Evolutionary conservation across 2,113 vertebrate species (phyloP).

Genomic region (Microtus oregoni): DNA sequence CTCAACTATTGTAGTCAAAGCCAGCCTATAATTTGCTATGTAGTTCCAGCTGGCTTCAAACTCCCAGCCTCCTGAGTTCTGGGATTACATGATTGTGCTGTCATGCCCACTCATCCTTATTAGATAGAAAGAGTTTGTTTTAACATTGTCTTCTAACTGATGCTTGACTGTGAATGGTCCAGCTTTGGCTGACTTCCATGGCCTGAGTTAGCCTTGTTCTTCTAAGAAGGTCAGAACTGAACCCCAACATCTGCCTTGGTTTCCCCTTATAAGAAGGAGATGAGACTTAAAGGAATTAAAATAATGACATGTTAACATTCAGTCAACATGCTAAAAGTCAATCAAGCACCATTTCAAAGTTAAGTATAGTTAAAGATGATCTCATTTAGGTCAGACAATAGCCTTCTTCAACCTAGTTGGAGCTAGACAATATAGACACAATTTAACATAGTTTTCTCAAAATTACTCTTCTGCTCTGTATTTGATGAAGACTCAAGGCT

Average conservation of each 20-base stretch:
- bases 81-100: neutral
- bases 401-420: neutral
- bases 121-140: slow-evolving; percentile 35
- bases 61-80: neutral
- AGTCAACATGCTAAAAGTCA: neutral
- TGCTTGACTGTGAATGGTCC: neutral
- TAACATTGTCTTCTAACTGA: slow-evolving; percentile 41
- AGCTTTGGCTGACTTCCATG: neutral
- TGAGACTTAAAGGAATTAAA: slow-evolving; percentile 36
- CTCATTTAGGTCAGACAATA: slow-evolving; percentile 5
- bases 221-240: neutral
- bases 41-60: neutral
- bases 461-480: slow-evolving; percentile 20
- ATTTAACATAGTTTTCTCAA: slow-evolving; percentile 1
- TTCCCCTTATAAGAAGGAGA: slow-evolving; percentile 49
- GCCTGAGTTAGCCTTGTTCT: neutral
- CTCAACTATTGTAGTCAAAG: neutral
- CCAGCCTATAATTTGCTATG: neutral
- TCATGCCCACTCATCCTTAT: neutral
- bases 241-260: neutral
- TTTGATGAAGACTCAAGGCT: neutral
- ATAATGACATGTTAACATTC: neutral
- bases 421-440: neutral
- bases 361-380: neutral
- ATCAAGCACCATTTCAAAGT: slow-evolving; percentile 26